Percentiles rank a stretch among this genome's conserved stretches.
Conservation (phyloP, 2,113 vertebrate genomes). For the Pyrgilauda ruficollis region DNA sequence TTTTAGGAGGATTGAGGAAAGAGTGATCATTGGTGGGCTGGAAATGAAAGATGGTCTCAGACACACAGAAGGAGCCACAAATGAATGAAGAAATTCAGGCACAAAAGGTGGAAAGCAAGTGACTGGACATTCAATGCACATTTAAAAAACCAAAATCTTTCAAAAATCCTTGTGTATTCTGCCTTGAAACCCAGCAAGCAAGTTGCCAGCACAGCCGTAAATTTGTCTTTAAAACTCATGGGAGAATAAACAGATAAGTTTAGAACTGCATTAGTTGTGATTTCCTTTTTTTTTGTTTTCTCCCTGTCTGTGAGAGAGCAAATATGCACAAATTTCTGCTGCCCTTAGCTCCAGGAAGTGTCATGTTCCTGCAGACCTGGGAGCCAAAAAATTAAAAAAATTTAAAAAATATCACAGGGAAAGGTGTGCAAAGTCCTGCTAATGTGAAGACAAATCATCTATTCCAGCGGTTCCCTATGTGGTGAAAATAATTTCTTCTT, state of each 20-base stretch:
- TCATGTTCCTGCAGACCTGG: neutral
- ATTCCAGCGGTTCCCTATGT: neutral
- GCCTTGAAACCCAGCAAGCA: neutral
- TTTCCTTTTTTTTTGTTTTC: neutral
- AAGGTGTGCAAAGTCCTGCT: neutral
- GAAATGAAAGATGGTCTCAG: neutral
- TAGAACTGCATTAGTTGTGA: rapidly evolving
- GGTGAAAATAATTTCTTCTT: neutral
- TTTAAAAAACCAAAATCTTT: neutral
- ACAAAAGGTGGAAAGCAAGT: neutral
- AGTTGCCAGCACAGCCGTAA: neutral
- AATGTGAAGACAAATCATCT: neutral
- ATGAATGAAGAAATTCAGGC: neutral
- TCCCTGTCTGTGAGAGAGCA: neutral
- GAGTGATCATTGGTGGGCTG: neutral
- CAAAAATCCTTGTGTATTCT: neutral
- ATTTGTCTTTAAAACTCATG: neutral
- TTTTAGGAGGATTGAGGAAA: neutral
- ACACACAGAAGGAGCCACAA: neutral
- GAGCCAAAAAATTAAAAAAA: neutral
- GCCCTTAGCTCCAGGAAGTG: neutral
- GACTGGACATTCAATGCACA: rapidly evolving
- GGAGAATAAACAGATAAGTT: neutral
- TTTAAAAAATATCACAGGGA: neutral
- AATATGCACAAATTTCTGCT: neutral